Base-by-base conservation (phyloP, 2,113 vertebrate species). In the Fulica atra region DNA sequence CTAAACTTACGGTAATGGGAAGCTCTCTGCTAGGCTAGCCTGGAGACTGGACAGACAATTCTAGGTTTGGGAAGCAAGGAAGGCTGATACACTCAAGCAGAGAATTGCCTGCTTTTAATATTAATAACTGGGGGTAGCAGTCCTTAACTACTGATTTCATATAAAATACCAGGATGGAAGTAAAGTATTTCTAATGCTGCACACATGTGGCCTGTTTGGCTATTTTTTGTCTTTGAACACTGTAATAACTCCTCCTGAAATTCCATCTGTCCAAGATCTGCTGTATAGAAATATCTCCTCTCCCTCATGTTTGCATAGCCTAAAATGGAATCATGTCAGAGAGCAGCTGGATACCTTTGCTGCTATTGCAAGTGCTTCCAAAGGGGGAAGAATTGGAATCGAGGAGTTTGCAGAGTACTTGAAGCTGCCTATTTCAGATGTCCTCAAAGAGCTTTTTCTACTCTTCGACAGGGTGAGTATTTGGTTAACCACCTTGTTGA, bases 391-490 rank as follows among this genome's bases (percentile, higher is more conserved):
- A 90, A 99, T 99, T 91, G 98, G 98, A 66, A 98, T 99, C 13
- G 97, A 99, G 28, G 98, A 99, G 96, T 99, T 99, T 97, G 98
- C 99, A 1, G 81, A 87, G 17, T 98, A 99, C 96, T 97, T 99
- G 65, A 99, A 99, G 96, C 94, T 99, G 26, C 99, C 99, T 6
- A 53, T 99, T 84, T 99, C 96, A 18, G 98, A 98, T 29, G 97
- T 97, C 63, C 98, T 99, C 14, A 97, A 93, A 95, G 99, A 99
- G 89, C 98, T 99, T 68, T 99, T 99, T 92, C 88, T 98, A 13
- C 98, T 99, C 81, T 99, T 99, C 86, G 99, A 99, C 97, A 98
- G 99, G 98, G 99, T 99, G 96, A 95, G 99, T 97, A 92, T 44
- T 61, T 66, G 60, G 6, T 72, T 86, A 76, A 71, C 15, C 63